These are phyloP conservation scores for Daktulosphaira vitifoliae DNA, from an alignment of 1,140 invertebrate species.

Conservation along the genomic window DNA sequence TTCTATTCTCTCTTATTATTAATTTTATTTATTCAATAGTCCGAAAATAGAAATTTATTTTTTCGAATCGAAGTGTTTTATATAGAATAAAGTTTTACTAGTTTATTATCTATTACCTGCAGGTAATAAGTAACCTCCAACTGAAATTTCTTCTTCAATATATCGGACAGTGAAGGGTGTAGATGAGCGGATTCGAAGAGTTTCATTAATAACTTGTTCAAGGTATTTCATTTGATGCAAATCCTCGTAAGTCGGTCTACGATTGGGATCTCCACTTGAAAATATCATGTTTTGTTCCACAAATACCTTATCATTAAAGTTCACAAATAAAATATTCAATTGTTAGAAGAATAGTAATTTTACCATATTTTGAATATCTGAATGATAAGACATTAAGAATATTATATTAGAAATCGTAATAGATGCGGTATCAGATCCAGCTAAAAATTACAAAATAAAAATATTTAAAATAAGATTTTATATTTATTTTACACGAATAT, in stretches of 20 bases:
- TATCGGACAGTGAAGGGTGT: conserved; percentile 47
- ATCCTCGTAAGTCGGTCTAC: conserved; percentile 44
- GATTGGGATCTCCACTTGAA: conserved; percentile 35
- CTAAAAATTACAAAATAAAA: too few species aligned
- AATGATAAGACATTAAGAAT: conserved; percentile 35
- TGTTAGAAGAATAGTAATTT: too few species aligned
- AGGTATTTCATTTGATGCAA: conserved; percentile 46
- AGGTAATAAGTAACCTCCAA: conserved; percentile 26
- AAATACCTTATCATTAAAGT: too few species aligned
- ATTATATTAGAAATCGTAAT: conserved; percentile 15
- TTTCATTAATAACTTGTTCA: conserved; percentile 46
- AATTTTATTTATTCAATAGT: too few species aligned
- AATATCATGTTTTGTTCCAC: conserved; percentile 49
- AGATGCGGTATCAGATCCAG: conserved; percentile 34
- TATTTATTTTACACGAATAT: too few species aligned
- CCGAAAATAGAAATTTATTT: too few species aligned
- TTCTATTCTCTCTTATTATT: too few species aligned
- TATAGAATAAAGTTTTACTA: too few species aligned
- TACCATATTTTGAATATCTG: conserved; percentile 34
- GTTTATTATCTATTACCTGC: too few species aligned
- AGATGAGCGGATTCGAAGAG: conserved; percentile 46
- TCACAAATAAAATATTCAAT: too few species aligned
- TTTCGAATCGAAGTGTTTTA: too few species aligned
- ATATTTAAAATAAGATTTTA: too few species aligned
- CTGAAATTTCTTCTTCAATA: conserved; percentile 40